phyloP scores from a whole-genome alignment of 64 coral and sea anemone genomes.

The Pachyseris speciosa region DNA sequence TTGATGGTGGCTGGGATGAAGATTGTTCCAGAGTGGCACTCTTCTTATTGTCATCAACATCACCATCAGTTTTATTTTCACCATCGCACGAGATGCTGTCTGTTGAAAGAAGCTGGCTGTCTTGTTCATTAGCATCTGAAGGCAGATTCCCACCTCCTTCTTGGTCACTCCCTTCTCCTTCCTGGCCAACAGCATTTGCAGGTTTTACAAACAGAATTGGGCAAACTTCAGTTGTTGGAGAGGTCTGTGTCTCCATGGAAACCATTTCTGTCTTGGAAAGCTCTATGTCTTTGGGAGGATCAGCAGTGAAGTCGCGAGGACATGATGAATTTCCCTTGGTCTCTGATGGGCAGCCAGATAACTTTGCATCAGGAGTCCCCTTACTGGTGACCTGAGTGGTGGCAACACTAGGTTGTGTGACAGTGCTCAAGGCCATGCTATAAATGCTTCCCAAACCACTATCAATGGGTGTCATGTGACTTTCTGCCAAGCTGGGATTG shows the following conservation, averaged over 20 bases:
- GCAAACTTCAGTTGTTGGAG: conserved; percentile 19
- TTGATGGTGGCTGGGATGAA: not conserved
- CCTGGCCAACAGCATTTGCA: not conserved
- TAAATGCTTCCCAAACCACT: conserved; percentile 93
- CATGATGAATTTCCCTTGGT: not conserved
- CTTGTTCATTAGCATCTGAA: not conserved
- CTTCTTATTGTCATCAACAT: conserved; percentile 1
- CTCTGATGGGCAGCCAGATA: not conserved
- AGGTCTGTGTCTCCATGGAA: conserved; percentile 39
- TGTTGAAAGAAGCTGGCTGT: not conserved
- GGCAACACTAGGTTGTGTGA: conserved; percentile 52
- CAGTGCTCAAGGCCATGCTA: conserved; percentile 67
- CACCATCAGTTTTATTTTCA: not conserved
- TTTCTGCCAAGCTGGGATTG: conserved; percentile 68
- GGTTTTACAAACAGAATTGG: conserved; percentile 1
- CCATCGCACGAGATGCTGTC: not conserved
- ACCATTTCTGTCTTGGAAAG: not conserved
- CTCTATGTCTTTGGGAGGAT: not conserved
- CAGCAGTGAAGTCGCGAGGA: not conserved
- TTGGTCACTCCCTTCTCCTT: not conserved
- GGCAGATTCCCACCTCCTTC: not conserved
- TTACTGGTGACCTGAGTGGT: not conserved
- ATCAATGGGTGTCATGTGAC: conserved; percentile 84
- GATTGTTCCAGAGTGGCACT: not conserved
- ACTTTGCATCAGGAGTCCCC: not conserved